Evolutionary conservation across 1,140 invertebrate species (phyloP).

Genomic region (Macrotrachela quadricornifera): DNA sequence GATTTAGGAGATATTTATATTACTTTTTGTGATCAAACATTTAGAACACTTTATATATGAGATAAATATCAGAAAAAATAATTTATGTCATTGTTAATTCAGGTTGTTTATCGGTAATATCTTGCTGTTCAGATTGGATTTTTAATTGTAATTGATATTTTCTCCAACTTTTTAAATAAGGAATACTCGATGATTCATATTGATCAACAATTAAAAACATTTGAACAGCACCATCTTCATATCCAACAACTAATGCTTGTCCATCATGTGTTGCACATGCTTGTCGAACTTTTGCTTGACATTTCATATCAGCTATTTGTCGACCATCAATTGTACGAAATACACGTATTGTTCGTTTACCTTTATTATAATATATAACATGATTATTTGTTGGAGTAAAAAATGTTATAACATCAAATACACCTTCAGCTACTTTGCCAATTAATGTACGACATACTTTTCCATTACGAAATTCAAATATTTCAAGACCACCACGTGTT

Average conservation of each 20-base stretch:
- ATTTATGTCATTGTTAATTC: too few species aligned
- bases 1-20: too few species aligned
- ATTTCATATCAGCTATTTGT: constrained; percentile 71
- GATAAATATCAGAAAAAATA: too few species aligned
- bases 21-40: too few species aligned
- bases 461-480: constrained; percentile 22
- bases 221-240: constrained; percentile 5
- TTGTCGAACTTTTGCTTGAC: constrained; percentile 63
- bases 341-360: constrained; percentile 66
- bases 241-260: constrained; percentile 4
- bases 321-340: constrained; percentile 66
- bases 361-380: constrained; percentile 84
- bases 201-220: constrained; percentile 8
- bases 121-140: too few species aligned
- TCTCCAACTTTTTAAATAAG: too few species aligned
- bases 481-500: constrained; percentile 63
- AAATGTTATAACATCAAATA: constrained; percentile 76
- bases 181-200: not conserved
- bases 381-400: constrained; percentile 84
- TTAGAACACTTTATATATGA: too few species aligned
- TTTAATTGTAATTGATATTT: too few species aligned
- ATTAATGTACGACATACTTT: constrained; percentile 44
- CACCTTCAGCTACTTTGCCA: constrained; percentile 67
- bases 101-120: too few species aligned
- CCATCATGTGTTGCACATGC: constrained; percentile 57